These are phyloP conservation scores for Protula sp. DNA, from an alignment of 2,888 invertebrate genomes.

Conservation along the genomic window DNA sequence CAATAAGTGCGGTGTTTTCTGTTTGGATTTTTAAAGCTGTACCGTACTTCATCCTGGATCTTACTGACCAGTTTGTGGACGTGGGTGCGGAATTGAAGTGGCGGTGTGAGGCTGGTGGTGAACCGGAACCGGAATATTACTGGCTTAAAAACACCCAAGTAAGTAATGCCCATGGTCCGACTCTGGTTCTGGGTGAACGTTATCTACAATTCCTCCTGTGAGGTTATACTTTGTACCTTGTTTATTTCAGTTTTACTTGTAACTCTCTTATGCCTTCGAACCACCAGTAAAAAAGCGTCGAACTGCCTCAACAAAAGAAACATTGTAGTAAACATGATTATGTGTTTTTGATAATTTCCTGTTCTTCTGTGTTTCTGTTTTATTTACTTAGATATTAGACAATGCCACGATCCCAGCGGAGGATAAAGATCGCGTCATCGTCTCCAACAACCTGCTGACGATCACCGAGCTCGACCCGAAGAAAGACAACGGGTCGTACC, in stretches of 20 bases:
- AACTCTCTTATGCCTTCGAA: no score
- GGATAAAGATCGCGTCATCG: constrained; percentile 7
- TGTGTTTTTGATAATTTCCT: no score
- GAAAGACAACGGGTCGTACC: constrained; percentile 87
- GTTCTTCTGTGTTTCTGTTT: no score
- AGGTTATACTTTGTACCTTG: no score
- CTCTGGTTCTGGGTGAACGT: no score
- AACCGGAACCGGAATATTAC: constrained; percentile 8
- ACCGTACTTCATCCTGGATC: constrained; percentile 17
- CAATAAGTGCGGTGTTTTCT: no score
- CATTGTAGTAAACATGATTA: no score
- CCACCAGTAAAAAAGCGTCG: no score
- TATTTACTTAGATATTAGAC: constrained; percentile 1
- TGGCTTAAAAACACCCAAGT: constrained; percentile 19
- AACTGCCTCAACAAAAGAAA: no score
- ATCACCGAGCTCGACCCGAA: constrained; percentile 26
- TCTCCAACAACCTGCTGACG: constrained; percentile 28
- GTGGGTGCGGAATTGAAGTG: constrained; percentile 13
- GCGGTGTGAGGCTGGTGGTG: constrained; percentile 20
- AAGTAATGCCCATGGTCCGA: no score
- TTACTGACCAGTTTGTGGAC: constrained; percentile 18
- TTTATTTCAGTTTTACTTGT: no score
- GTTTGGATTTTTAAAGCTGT: constrained; percentile 10
- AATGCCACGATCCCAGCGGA: constrained; percentile 11
- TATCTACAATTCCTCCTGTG: no score